Evolutionary conservation across 2,888 invertebrate species (phyloP), one percentile per base, ranked within the genome.

Genomic region (Eugnorisma glareosa): DNA sequence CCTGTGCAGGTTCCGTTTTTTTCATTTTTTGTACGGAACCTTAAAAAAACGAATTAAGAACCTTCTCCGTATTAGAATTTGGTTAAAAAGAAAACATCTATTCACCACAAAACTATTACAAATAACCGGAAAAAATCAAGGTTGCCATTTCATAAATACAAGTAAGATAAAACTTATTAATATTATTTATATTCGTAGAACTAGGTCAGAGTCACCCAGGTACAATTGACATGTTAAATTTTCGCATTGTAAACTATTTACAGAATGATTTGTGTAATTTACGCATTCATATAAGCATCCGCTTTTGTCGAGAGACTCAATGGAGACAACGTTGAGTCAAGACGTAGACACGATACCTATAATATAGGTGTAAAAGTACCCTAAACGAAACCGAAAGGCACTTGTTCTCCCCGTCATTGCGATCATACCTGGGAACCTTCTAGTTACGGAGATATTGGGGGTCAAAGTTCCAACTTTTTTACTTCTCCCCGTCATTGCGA

Each of bases 151-250:
- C 18, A 73, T 43, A 51, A n/a, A 61, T 18, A 64, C n/a, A 40
- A n/a, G 8, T 18, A 24, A 64, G 48, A 59, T 61, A 51, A 24
- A 77, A 0, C 11, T 54, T 11, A 77, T 5, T n/a, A n/a, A n/a
- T n/a, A n/a, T 51, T 24, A n/a, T 43, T 15, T 4, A 35, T 43
- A 54, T 31, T 37, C 43, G 3, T 31, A 1, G 35, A 83, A 69
- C 31, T 74, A 57, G 79, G 79, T 75, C 75, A 84, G 13, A 5
- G 6, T n/a, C n/a, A n/a, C 59, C 45, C 73, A 48, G 10, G 0
- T 13, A 40, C 83, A 84, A 84, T 74, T 66, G 81, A 74, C 67
- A 81, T 74, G 85, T 57, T 37, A 84, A 81, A 68, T 13, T 13
- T 11, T 37, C 6, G 24, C 54, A 51, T 83, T 83, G 83, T 83